Conservation (phyloP, 2,797 vertebrate genomes). For the Miichthys miiuy region DNA sequence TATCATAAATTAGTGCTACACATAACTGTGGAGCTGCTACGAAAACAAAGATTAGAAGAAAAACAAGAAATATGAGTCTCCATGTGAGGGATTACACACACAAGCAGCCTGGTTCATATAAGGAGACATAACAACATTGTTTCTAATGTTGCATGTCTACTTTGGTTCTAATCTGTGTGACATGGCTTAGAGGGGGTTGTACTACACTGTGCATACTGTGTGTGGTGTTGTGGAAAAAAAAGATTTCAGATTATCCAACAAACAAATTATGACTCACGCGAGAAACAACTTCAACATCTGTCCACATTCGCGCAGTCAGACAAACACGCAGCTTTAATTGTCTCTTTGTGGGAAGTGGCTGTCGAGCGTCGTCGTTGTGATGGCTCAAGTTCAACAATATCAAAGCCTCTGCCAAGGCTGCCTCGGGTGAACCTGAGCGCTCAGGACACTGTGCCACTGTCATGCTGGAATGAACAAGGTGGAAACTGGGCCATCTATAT, state of each 20-base stretch:
- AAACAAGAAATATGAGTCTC: not conserved
- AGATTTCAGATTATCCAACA: conserved; percentile 33
- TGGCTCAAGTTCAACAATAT: conserved; percentile 30
- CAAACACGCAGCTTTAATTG: conserved; percentile 9
- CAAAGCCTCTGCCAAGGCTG: conserved; percentile 25
- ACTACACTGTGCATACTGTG: not conserved
- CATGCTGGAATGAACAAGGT: conserved; percentile 61
- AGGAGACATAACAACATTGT: conserved; percentile 3
- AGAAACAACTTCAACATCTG: conserved; percentile 38
- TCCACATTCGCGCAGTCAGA: not conserved
- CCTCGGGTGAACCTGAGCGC: conserved; percentile 54
- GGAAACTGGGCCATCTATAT: conserved; percentile 86
- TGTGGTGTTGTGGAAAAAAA: conserved; percentile 11
- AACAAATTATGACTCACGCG: conserved; percentile 16
- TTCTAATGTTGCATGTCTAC: conserved; percentile 28
- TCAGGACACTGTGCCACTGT: conserved; percentile 71
- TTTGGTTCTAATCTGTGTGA: conserved; percentile 22
- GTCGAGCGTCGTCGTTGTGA: not conserved
- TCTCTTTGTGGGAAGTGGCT: not conserved
- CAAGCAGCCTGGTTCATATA: not conserved
- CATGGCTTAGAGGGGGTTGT: conserved; percentile 14
- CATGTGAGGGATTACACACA: conserved; percentile 18
- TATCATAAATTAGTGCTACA: not conserved
- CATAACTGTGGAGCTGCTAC: not conserved
- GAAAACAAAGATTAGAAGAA: not conserved